These are phyloP conservation scores for Phthorimaea operculella DNA, from an alignment of 1,140 invertebrate genomes.

Conservation along the genomic window DNA sequence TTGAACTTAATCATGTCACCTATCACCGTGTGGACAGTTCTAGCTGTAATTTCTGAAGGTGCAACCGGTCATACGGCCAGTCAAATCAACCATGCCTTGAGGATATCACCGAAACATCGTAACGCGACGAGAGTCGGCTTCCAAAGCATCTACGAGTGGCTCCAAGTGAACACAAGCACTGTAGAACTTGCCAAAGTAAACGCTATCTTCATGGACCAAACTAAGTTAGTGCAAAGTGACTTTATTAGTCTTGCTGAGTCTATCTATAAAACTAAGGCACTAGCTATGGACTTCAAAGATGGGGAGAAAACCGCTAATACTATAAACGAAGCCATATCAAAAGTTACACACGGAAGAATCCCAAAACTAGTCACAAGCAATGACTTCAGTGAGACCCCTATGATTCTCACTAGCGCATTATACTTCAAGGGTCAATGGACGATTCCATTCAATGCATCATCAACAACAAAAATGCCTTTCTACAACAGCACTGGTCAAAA, in stretches of 20 bases:
- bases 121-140: constrained; percentile 40
- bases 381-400: constrained; percentile 65
- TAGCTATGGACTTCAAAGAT: constrained; percentile 71
- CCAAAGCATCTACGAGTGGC: constrained; percentile 37
- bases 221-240: constrained; percentile 27
- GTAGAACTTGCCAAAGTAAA: constrained; percentile 47
- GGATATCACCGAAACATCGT: constrained; percentile 32
- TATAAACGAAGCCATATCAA: constrained; percentile 77
- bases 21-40: constrained; percentile 63
- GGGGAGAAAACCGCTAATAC: constrained; percentile 38
- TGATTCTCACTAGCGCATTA: constrained; percentile 81
- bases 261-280: constrained; percentile 69
- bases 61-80: constrained; percentile 45
- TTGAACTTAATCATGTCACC: constrained; percentile 60
- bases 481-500: constrained; percentile 62
- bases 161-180: constrained; percentile 50
- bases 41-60: constrained; percentile 65
- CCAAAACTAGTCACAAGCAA: constrained; percentile 68
- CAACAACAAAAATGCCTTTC: constrained; percentile 69
- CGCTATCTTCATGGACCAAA: constrained; percentile 40
- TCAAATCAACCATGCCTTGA: constrained; percentile 47
- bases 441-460: constrained; percentile 74
- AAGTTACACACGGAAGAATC: constrained; percentile 76
- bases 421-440: constrained; percentile 89
- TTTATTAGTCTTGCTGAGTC: constrained; percentile 39